phyloP scores from a whole-genome alignment of 2,113 vertebrate genomes.

The Silurus meridionalis region DNA sequence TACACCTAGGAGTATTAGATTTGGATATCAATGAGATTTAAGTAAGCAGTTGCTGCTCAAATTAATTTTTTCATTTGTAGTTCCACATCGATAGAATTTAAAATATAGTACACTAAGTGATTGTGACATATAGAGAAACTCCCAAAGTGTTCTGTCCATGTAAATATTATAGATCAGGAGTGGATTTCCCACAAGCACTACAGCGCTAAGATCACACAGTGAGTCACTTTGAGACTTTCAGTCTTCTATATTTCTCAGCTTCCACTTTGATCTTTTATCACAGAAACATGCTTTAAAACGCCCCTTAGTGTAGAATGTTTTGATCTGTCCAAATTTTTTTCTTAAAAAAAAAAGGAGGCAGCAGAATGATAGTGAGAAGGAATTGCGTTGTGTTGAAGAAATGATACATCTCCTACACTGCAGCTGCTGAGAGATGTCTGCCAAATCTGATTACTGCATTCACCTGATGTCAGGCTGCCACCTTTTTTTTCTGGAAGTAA shows the following conservation, averaged over 20 bases:
- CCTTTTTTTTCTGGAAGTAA: conserved; percentile 46
- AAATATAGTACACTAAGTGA: neutral
- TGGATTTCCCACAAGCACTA: neutral
- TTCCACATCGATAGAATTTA: neutral
- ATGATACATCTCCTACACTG: conserved; percentile 30
- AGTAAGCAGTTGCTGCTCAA: neutral
- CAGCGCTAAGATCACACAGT: conserved; percentile 2
- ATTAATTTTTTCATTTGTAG: neutral
- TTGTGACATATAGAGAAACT: no score
- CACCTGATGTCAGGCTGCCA: conserved; percentile 46
- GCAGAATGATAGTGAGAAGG: conserved; percentile 13
- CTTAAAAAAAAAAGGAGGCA: neutral
- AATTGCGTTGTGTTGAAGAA: conserved; percentile 33
- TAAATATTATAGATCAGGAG: neutral
- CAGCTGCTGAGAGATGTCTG: conserved; percentile 40
- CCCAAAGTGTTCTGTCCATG: neutral
- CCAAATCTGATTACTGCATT: conserved; percentile 54
- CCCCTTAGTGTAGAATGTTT: neutral
- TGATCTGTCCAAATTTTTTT: conserved; percentile 20
- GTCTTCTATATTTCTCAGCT: neutral
- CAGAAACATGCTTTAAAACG: conserved; percentile 2
- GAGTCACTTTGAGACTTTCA: neutral
- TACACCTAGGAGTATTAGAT: neutral
- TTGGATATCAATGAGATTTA: neutral
- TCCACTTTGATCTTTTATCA: neutral